These are phyloP conservation scores for Beris morrisii DNA, from an alignment of 2,888 invertebrate species.

Conservation along the genomic window DNA sequence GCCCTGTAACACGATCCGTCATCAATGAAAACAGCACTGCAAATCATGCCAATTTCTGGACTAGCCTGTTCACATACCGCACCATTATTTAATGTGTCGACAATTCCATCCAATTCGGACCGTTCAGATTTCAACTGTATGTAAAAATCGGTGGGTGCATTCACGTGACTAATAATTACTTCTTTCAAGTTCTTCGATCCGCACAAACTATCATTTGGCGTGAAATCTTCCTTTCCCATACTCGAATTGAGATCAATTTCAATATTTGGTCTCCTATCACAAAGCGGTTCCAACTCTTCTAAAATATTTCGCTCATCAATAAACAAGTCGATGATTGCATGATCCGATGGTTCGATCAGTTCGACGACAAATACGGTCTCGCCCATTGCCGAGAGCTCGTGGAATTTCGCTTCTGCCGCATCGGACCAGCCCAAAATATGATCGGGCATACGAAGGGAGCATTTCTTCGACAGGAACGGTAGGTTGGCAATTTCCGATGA, in stretches of 20 bases:
- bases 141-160: conserved; percentile 75
- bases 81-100: conserved; percentile 56
- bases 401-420: conserved; percentile 67
- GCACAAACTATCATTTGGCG: conserved; percentile 7
- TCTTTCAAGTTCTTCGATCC: conserved; percentile 42
- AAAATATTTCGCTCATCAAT: conserved; percentile 65
- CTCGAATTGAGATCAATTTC: conserved; percentile 39
- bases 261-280: conserved; percentile 51
- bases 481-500: conserved; percentile 63
- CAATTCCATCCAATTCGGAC: conserved; percentile 61
- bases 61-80: conserved; percentile 50
- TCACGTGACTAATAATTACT: conserved; percentile 70
- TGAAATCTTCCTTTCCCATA: conserved; percentile 35
- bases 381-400: conserved; percentile 68
- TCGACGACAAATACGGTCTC: conserved; percentile 70
- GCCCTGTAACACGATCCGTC: conserved; percentile 70
- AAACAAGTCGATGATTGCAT: conserved; percentile 65
- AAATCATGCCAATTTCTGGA: conserved; percentile 59
- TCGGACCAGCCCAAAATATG: conserved; percentile 66
- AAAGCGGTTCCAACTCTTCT: conserved; percentile 62
- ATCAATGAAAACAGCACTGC: conserved; percentile 67
- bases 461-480: conserved; percentile 64
- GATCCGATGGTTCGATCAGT: conserved; percentile 67
- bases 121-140: conserved; percentile 68
- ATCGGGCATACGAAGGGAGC: conserved; percentile 63